Evolutionary conservation across 2,113 vertebrate species (phyloP).

Genomic region (Agelaius phoeniceus): DNA sequence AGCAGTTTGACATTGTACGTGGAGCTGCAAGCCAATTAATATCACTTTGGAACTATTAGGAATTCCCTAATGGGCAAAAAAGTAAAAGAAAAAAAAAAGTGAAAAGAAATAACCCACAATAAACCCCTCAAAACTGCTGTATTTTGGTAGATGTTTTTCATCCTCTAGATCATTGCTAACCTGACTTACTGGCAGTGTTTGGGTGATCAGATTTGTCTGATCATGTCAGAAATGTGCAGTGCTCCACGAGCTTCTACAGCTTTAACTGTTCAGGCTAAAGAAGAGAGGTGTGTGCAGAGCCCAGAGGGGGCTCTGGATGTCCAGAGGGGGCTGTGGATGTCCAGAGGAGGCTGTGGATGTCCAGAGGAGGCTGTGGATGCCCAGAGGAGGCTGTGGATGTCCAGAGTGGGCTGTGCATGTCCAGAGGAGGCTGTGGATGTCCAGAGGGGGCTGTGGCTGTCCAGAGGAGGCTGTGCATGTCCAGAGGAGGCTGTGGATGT

Average conservation of each 20-base stretch:
- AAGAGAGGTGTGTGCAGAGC: neutral
- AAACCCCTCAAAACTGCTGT: neutral
- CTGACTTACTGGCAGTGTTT: neutral
- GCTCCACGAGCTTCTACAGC: neutral
- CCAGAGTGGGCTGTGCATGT: too few relatives aligned
- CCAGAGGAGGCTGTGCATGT: neutral
- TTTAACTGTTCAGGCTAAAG: neutral
- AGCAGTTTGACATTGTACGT: conserved; percentile 11
- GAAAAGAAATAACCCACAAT: neutral
- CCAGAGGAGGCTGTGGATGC: neutral
- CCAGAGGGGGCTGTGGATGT: too few relatives aligned
- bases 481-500: neutral
- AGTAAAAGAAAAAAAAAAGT: neutral
- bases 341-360: neutral
- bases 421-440: too few relatives aligned
- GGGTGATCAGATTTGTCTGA: neutral
- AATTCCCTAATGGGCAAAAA: neutral
- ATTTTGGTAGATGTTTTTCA: conserved; percentile 8
- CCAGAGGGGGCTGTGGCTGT: too few relatives aligned
- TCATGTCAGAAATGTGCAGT: neutral
- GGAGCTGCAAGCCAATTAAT: conserved; percentile 60
- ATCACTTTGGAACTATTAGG: conserved; percentile 56
- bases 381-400: too few relatives aligned
- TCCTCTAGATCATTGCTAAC: neutral
- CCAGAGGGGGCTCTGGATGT: neutral